Percentiles rank a stretch among this genome's conserved stretches.
Evolutionary conservation across 2,113 vertebrate species (phyloP).

Genomic region (Candoia aspera): DNA sequence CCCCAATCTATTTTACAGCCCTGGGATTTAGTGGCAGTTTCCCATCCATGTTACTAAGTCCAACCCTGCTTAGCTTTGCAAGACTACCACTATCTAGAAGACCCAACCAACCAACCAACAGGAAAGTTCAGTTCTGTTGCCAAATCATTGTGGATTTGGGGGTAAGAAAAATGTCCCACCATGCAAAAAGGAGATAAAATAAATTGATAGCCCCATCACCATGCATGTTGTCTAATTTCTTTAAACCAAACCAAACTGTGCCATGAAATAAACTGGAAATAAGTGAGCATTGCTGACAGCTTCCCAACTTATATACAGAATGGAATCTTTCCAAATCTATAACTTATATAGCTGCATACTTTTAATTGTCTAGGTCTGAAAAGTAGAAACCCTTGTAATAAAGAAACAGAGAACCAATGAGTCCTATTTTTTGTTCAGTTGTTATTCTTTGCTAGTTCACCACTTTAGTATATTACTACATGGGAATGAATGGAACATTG

Average conservation of each 20-base stretch:
- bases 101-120: background rate
- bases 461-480: background rate
- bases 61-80: background rate
- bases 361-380: background rate
- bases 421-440: background rate
- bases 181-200: background rate
- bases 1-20: background rate
- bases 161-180: background rate
- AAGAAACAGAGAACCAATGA: background rate
- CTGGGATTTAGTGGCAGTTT: background rate
- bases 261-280: background rate
- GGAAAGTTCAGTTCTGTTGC: background rate
- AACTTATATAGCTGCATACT: background rate
- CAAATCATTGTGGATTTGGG: background rate
- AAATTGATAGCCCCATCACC: background rate
- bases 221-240: background rate
- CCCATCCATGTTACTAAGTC: background rate
- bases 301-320: background rate
- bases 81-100: background rate
- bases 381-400: background rate
- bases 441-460: background rate
- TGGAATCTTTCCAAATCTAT: background rate
- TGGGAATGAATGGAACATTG: background rate
- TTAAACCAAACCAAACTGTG: background rate
- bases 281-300: background rate